Evolutionary conservation across 2,888 invertebrate species (phyloP), one percentile per base, ranked within the genome.

Genomic region (Trisateles emortualis): DNA sequence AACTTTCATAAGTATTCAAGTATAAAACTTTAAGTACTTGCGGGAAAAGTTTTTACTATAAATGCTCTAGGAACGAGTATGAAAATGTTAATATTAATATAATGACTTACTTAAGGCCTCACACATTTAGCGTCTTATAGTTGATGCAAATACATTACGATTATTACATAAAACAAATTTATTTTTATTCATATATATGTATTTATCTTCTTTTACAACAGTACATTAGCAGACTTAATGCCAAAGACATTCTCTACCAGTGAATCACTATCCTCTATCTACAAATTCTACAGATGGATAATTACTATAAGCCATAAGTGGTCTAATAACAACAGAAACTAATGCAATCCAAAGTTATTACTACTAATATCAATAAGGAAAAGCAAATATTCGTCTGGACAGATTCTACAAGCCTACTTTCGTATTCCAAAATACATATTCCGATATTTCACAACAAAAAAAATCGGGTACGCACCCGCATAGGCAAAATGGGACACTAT

Each of bases 401-500:
- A 50, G 43, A 50, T 32, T 44, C 32, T 32, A 29, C 14, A 16
- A 5, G 35, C 38, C 29, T 44, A 10, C 3, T 51, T 51, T 39
- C 43, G 40, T 35, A 46, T 46, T 45, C 29, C 22, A 35, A 29
- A 35, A 40, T 45, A 29, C 14, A 40, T 29, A 46, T 41, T 40
- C 33, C 45, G 14, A 32, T 50, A 57, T 16, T 57, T 52, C 22
- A 24, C 11, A 22, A 32, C 35, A 52, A 47, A 53, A 58, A 47
- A 51, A 29, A 19, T 24, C 47, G 5, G 2, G 11, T 40, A 19
- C 29, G 29, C 35, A 42, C 42, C 30, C 19, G 26, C 32, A 48
- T 38, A 52, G 45, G 43, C 33, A 60, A 68, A 65, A 54, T 70
- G 46, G 63, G 54, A 63, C 66, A 56, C 44, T 45, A 53, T 54